Percentiles rank a stretch among this genome's conserved stretches.
Conservation (phyloP, 2,797 vertebrate genomes). For the Rhinoraja longicauda region DNA sequence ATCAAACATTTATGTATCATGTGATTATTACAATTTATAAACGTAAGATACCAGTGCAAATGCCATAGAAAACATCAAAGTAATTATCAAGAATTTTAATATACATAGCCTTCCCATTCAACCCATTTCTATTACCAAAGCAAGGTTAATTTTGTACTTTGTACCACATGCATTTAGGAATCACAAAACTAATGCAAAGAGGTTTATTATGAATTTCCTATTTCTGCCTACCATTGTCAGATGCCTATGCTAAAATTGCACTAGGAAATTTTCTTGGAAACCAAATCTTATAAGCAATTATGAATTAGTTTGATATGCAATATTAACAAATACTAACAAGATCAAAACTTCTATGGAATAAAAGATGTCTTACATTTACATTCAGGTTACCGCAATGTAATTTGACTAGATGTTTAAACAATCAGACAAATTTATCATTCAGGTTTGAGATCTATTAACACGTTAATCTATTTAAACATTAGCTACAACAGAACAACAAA, state of each 20-base stretch:
- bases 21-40: not conserved
- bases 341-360: not conserved
- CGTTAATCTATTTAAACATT: not conserved
- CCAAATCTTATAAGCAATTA: not conserved
- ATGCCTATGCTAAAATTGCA: not conserved
- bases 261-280: not conserved
- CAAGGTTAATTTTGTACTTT: not conserved
- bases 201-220: not conserved
- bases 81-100: slow-evolving; percentile 24
- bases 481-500: not conserved
- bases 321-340: not conserved
- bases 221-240: not conserved
- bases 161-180: not conserved
- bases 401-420: not conserved
- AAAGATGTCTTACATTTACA: not conserved
- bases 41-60: slow-evolving; percentile 20
- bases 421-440: not conserved
- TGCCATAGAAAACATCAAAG: slow-evolving; percentile 5
- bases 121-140: not conserved
- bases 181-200: not conserved
- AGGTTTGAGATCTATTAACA: not conserved
- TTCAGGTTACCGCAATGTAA: not conserved
- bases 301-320: not conserved
- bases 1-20: not conserved
- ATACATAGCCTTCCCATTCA: not conserved